A percentile compares a stretch with the other conserved stretches of the same genome.
phyloP scores from a whole-genome alignment of 2,888 invertebrate genomes.

The Zaprionus lineosus region DNA sequence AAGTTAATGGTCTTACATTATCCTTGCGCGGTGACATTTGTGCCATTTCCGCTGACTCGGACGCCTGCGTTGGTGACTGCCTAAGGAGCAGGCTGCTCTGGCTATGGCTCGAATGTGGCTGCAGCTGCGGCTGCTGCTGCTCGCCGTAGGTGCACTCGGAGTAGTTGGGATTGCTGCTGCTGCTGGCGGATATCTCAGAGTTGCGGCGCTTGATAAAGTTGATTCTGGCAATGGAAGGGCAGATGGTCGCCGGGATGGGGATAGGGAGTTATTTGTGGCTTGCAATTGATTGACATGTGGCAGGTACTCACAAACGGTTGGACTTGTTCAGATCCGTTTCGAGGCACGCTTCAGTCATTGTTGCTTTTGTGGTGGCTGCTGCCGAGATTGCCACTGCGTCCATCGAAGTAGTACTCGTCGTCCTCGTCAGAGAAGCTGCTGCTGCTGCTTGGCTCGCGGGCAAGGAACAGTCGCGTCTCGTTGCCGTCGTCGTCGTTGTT shows the following conservation, averaged over 20 bases:
- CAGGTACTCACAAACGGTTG: slow-evolving; percentile 82
- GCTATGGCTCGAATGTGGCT: slow-evolving; percentile 61
- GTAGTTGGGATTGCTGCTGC: slow-evolving; percentile 75
- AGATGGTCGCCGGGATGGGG: too few species aligned
- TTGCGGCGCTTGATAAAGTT: slow-evolving; percentile 82
- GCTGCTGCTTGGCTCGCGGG: slow-evolving; percentile 57
- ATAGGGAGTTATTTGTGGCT: too few species aligned
- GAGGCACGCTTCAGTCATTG: slow-evolving; percentile 58
- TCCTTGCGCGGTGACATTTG: slow-evolving; percentile 82
- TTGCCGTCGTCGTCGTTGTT: slow-evolving; percentile 42
- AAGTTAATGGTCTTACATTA: slow-evolving; percentile 71
- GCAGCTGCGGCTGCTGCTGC: slow-evolving; percentile 69
- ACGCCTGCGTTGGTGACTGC: slow-evolving; percentile 55
- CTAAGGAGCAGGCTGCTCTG: slow-evolving; percentile 67
- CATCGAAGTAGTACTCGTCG: slow-evolving; percentile 83
- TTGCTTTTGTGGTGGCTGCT: slow-evolving; percentile 36
- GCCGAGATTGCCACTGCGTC: slow-evolving; percentile 71
- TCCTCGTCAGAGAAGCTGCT: slow-evolving; percentile 79
- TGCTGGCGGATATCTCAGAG: slow-evolving; percentile 79
- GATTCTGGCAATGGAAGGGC: slow-evolving; percentile 64
- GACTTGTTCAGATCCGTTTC: slow-evolving; percentile 81
- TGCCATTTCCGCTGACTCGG: slow-evolving; percentile 58
- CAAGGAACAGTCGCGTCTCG: slow-evolving; percentile 63
- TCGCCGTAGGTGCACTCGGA: slow-evolving; percentile 82
- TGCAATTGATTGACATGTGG: neutral